Evolutionary conservation across 2,797 vertebrate genomes (phyloP), one percentile per base, ranked within the genome.

Genomic region (Cercopithecus neglectus): DNA sequence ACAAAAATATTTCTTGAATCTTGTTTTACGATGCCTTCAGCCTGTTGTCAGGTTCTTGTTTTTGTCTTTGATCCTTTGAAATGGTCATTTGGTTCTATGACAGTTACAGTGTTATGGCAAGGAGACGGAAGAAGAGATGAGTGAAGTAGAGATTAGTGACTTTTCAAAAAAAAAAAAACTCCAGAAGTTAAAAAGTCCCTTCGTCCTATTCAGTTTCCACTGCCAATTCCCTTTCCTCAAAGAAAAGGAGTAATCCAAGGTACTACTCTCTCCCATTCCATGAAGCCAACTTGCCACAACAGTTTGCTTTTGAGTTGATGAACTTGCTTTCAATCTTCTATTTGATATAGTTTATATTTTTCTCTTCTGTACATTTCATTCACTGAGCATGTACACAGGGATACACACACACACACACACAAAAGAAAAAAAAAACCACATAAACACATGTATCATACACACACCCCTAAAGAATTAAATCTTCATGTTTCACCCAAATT

Each of bases 1-100:
- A 97, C 64, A 97, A 97, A 98, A 97, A 86, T 75, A 88, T 97
- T 98, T 97, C 90, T 98, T 97, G 91, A 96, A 74, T 0, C 95
- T 97, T 91, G 85, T 97, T 96, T 95, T 97, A 97, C 87, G 93
- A 95, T 3, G 64, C 75, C 86, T 98, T 89, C 90, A 85, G 91
- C 92, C 96, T 94, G 33, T 75, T 0, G 0, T 89, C 96, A 72
- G 78, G 5, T 91, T 98, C 92, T 97, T 95, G 95, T 96, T 67
- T 24, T 75, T 46, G 6, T 85, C 87, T 91, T 74, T 98, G 87
- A 94, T 98, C 76, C 87, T 97, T 97, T 97, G 89, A 98, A 98
- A 96, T 89, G 46, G 84, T 7, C 92, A 61, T 97, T 98, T 97
- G 91, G 96, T 97, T 17, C 44, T 97, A 85, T 96, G 87, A 97